Conservation (phyloP, 2,888 invertebrate genomes). For the Cosmopolites sordidus region DNA sequence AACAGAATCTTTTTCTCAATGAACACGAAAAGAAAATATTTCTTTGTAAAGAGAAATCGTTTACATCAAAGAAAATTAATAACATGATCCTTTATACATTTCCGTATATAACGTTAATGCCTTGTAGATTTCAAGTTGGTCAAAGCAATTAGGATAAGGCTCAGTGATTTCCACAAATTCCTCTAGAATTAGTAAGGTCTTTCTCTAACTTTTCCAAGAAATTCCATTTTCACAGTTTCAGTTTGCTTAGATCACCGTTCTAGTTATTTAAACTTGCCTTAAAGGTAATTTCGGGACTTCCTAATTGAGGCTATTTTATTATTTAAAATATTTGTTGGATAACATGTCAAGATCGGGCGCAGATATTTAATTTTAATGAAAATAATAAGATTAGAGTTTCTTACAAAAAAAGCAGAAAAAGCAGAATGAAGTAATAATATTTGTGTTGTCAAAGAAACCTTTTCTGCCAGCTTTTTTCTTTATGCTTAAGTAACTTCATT, state of each 20-base stretch:
- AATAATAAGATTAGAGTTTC: no score
- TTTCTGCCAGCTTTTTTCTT: constrained; percentile 6
- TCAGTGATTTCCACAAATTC: constrained; percentile 1
- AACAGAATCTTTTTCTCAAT: no score
- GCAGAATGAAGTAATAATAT: constrained; percentile 3
- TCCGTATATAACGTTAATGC: constrained; percentile 1
- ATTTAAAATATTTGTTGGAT: no score
- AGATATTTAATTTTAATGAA: no score
- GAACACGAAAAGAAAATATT: neutral
- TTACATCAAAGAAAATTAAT: neutral
- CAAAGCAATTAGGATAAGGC: constrained; percentile 1
- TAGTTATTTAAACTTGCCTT: neutral
- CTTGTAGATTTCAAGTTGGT: constrained; percentile 1
- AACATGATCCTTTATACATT: neutral
- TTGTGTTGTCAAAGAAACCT: constrained; percentile 7
- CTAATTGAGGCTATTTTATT: no score
- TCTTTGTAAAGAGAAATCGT: neutral
- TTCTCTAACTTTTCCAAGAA: neutral
- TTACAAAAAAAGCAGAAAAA: neutral
- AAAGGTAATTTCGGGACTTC: no score
- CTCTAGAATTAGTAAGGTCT: constrained; percentile 1
- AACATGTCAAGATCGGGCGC: no score
- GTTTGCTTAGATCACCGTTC: neutral
- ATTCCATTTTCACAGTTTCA: constrained; percentile 1
- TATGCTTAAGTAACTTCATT: constrained; percentile 7